Evolutionary conservation across 2,797 vertebrate genomes (phyloP).

Genomic region (Eurystomus glaucurus): DNA sequence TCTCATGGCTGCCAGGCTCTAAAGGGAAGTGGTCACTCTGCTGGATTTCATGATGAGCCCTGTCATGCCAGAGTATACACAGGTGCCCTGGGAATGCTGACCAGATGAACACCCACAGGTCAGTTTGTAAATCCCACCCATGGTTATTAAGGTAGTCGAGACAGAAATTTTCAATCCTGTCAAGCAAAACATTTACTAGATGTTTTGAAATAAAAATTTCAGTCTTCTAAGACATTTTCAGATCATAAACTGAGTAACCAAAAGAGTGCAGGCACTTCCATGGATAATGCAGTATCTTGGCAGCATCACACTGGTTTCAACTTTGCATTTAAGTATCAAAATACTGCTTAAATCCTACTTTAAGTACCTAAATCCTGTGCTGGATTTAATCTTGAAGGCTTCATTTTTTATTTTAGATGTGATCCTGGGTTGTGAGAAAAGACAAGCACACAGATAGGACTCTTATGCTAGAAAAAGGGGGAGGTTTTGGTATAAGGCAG

Average conservation of each 20-base stretch:
- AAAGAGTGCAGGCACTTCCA: neutral
- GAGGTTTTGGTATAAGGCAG: conserved; percentile 2
- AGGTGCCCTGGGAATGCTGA: accelerated
- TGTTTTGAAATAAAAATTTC: neutral
- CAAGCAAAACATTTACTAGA: neutral
- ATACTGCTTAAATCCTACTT: conserved; percentile 67
- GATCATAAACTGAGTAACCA: conserved; percentile 26
- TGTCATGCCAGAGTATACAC: neutral
- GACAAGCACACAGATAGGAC: neutral
- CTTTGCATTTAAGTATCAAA: conserved; percentile 72
- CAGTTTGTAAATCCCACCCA: neutral
- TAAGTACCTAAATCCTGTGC: conserved; percentile 73
- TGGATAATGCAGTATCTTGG: conserved; percentile 64
- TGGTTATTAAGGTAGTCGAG: neutral
- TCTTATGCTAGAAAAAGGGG: neutral
- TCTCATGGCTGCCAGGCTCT: neutral
- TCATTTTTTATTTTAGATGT: conserved; percentile 59
- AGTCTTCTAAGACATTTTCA: conserved; percentile 22
- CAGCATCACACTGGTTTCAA: conserved; percentile 68
- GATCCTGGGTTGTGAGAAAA: conserved; percentile 37
- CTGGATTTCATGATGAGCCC: neutral
- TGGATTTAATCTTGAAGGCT: conserved; percentile 74
- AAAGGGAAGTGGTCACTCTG: neutral
- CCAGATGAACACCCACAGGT: neutral
- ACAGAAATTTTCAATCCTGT: neutral